Base-by-base conservation (phyloP, 2,113 vertebrate genomes). In the Ptyas mucosa region DNA sequence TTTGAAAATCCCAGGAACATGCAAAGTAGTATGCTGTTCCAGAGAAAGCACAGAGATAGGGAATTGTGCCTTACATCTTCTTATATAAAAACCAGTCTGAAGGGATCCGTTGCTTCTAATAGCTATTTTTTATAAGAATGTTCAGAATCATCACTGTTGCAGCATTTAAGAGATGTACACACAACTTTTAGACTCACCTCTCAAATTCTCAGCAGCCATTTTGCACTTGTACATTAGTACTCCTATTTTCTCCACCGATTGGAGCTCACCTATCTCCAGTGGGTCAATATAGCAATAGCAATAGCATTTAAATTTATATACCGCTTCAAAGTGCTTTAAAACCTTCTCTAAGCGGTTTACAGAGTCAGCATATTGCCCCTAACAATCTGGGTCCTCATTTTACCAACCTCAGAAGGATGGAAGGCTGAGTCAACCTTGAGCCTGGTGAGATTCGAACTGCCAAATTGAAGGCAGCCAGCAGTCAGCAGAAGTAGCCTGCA, bases 91-190 rank as follows among this genome's bases (percentile, higher is more conserved):
- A 97, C 94, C 96, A 97, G 95, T 95, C 96, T 96, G 93, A 88
- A 39, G 93, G 95, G 92, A 97, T 98, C 97, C 97, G 96, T 96
- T 97, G 96, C 96, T 97, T 97, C 95, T 95, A 96, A 95, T 96
- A 97, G 96, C 94, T 97, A 96, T 97, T 97, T 97, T 96, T 96
- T 95, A 85, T 95, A 96, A 95, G 94, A 96, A 94, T 93, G 93
- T 97, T 96, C 95, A 96, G 95, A 96, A 96, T 94, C 96, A 96
- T 95, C 97, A 96, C 91, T 94, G 94, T 95, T 96, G 94, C 94
- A 88, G 91, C 93, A 94, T 57, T 39, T 55, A 57, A 94, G 81
- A 81, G 34, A 20, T 39, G 18, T 81, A 21, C 34, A 81, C 69
- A 81, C 18, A 39, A 39, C 8, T 8, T 81, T 18, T 81, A 21